Percentiles rank a stretch among this genome's conserved stretches.
phyloP scores from a whole-genome alignment of 2,113 vertebrate species.

The Phylloscopus trochiloides region DNA sequence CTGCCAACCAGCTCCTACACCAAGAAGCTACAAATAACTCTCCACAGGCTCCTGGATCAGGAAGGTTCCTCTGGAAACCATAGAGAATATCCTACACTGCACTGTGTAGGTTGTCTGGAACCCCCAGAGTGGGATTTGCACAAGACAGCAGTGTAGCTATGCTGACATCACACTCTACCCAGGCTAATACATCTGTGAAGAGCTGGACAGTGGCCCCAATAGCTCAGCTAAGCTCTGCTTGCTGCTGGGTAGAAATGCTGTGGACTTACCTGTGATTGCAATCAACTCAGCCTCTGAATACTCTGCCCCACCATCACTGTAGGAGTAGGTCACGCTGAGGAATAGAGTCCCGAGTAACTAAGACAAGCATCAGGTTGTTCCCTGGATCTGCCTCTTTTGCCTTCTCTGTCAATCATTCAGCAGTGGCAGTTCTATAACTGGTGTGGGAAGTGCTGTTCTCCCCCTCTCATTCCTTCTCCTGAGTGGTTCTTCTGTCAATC shows the following conservation, averaged over 20 bases:
- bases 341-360: neutral
- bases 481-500: neutral
- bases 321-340: neutral
- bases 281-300: neutral
- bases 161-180: neutral
- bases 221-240: neutral
- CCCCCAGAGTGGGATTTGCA: neutral
- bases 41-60: neutral
- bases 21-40: neutral
- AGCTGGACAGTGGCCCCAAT: neutral
- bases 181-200: neutral
- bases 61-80: neutral
- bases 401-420: neutral
- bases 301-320: neutral
- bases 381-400: neutral
- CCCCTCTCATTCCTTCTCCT: neutral
- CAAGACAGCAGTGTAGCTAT: neutral
- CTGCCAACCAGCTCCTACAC: neutral
- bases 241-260: neutral
- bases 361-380: neutral
- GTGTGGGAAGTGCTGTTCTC: neutral
- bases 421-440: neutral
- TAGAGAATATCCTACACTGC: neutral
- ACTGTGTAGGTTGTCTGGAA: neutral
- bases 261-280: neutral